Conservation (phyloP, 2,797 vertebrate genomes). For the Enteromius treurensis region DNA sequence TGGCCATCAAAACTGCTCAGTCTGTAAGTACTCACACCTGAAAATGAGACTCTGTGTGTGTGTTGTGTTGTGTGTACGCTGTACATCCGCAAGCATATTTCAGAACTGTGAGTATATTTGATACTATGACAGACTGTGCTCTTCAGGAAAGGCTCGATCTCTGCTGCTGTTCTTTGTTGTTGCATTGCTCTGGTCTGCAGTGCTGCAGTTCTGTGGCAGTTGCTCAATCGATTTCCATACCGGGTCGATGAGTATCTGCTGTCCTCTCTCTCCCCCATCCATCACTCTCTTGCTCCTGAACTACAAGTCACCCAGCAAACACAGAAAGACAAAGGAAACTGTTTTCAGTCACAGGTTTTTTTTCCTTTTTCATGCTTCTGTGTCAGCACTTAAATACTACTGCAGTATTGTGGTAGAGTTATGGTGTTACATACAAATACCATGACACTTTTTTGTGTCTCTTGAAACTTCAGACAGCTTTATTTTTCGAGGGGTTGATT, state of each 20-base stretch:
- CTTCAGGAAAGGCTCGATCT: slow-evolving; percentile 43
- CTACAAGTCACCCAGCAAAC: slow-evolving; percentile 58
- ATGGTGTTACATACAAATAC: neutral
- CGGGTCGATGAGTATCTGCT: slow-evolving; percentile 76
- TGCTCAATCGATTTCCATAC: slow-evolving; percentile 76
- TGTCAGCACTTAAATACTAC: neutral
- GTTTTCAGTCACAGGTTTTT: slow-evolving; percentile 30
- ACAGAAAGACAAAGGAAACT: slow-evolving; percentile 58
- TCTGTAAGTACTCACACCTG: slow-evolving; percentile 83
- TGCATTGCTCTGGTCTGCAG: slow-evolving; percentile 21
- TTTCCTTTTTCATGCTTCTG: neutral
- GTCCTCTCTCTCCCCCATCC: slow-evolving; percentile 75
- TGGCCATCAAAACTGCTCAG: slow-evolving; percentile 98
- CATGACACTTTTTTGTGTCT: neutral
- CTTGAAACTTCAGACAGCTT: neutral
- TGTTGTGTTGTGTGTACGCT: neutral
- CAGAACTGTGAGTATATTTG: neutral
- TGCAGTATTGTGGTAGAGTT: neutral
- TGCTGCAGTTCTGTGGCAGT: slow-evolving; percentile 10
- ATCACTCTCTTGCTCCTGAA: slow-evolving; percentile 75
- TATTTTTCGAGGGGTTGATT: neutral
- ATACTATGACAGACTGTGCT: neutral
- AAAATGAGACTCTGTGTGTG: slow-evolving; percentile 33
- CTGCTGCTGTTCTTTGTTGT: slow-evolving; percentile 37
- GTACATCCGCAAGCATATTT: neutral